Evolutionary conservation across 2,888 invertebrate genomes (phyloP).

Genomic region (Hydrotaea cyrtoneurina): DNA sequence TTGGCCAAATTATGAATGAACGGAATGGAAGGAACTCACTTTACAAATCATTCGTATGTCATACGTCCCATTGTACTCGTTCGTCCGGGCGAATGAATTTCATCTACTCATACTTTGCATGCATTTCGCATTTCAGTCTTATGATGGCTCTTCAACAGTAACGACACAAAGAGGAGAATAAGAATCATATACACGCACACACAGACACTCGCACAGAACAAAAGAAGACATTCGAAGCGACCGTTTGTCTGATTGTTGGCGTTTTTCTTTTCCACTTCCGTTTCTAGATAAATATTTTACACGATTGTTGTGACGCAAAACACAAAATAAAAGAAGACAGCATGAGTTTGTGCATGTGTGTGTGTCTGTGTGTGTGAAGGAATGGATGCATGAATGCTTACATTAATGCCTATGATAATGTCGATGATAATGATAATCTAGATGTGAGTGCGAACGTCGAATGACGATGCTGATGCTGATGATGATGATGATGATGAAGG

Average conservation of each 20-base stretch:
- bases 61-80: slow-evolving; percentile 21
- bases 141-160: background rate
- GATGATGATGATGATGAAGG: slow-evolving; percentile 19
- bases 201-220: background rate
- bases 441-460: background rate
- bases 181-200: background rate
- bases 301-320: slow-evolving; percentile 28
- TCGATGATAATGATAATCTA: slow-evolving; percentile 4
- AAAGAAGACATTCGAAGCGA: slow-evolving; percentile 13
- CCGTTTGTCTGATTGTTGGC: slow-evolving; percentile 35
- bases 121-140: background rate
- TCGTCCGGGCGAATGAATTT: background rate
- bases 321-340: slow-evolving; percentile 8
- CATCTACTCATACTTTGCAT: background rate
- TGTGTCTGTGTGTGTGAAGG: background rate
- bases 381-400: background rate
- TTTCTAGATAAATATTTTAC: slow-evolving; percentile 38
- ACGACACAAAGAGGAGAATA: background rate
- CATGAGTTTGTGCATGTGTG: background rate
- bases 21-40: background rate
- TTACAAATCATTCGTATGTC: slow-evolving; percentile 30
- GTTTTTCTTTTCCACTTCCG: slow-evolving; percentile 31
- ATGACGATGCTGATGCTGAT: background rate
- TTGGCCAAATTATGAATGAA: slow-evolving; percentile 1
- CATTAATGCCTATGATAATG: slow-evolving; percentile 35